phyloP scores from a whole-genome alignment of 2,797 vertebrate species.

The Capromys pilorides region DNA sequence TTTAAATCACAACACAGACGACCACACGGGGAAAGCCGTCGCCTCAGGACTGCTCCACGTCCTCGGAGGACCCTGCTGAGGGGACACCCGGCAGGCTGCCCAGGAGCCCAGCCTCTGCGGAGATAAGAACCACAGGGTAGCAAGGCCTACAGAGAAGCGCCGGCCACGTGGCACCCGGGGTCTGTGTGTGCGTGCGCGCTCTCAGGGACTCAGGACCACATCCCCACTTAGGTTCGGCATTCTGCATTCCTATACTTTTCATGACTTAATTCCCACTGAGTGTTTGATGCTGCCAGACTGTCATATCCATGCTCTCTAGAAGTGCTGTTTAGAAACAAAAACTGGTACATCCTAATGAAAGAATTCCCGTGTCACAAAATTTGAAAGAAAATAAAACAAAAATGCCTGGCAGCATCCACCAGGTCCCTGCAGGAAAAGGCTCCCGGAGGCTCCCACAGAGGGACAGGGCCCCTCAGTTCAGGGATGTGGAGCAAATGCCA shows the following conservation, averaged over 20 bases:
- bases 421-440: neutral
- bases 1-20: neutral
- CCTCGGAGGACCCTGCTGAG: conserved; percentile 87
- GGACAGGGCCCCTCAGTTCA: rapidly evolving
- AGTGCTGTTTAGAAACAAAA: no score
- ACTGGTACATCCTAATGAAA: neutral
- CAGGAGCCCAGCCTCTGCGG: conserved; percentile 91
- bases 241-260: rapidly evolving
- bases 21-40: rapidly evolving
- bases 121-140: neutral
- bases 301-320: neutral
- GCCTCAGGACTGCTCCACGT: conserved; percentile 87
- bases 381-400: neutral
- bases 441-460: neutral
- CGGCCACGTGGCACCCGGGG: neutral
- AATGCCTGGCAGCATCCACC: rapidly evolving
- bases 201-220: neutral
- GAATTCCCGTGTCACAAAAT: neutral
- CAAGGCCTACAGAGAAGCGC: neutral
- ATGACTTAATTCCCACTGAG: neutral
- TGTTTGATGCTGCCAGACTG: neutral
- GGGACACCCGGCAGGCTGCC: conserved; percentile 84
- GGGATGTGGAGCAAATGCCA: neutral
- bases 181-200: no score
- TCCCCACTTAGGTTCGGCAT: rapidly evolving